Conservation (phyloP, 92 coral and sea anemone genomes). For the Anthopleura xanthogrammica region DNA sequence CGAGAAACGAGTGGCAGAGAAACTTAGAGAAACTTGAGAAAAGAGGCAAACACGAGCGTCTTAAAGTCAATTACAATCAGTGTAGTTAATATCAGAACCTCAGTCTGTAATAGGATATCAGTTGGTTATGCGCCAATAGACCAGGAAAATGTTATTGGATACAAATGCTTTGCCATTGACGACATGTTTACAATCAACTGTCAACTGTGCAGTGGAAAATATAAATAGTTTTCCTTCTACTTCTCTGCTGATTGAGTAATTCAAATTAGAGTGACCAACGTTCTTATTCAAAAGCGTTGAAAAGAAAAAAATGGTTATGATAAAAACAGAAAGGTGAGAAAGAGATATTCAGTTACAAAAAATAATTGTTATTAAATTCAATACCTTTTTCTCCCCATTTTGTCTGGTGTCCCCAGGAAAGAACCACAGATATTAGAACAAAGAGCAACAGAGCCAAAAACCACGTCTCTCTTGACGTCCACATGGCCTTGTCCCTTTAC, state of each 20-base stretch:
- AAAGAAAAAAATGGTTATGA: neutral
- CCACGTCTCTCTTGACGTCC: neutral
- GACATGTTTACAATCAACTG: neutral
- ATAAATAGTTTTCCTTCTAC: neutral
- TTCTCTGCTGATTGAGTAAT: neutral
- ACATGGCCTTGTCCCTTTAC: neutral
- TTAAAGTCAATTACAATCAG: too few relatives aligned
- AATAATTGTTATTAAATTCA: neutral
- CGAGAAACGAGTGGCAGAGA: too few relatives aligned
- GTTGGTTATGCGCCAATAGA: too few relatives aligned
- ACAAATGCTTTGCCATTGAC: neutral
- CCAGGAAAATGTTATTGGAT: neutral
- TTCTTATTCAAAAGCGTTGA: neutral
- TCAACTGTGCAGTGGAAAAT: neutral
- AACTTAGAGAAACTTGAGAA: too few relatives aligned
- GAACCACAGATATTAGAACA: constrained; percentile 15
- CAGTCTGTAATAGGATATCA: too few relatives aligned
- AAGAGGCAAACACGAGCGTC: too few relatives aligned
- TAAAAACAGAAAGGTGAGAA: neutral
- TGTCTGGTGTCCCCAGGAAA: constrained; percentile 52
- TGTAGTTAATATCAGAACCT: too few relatives aligned
- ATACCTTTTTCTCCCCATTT: constrained; percentile 90
- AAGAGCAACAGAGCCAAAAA: constrained; percentile 6
- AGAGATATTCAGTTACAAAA: neutral
- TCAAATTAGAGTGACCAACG: neutral